phyloP scores from a whole-genome alignment of 2,113 vertebrate genomes.

The Rhodinocichla rosea region DNA sequence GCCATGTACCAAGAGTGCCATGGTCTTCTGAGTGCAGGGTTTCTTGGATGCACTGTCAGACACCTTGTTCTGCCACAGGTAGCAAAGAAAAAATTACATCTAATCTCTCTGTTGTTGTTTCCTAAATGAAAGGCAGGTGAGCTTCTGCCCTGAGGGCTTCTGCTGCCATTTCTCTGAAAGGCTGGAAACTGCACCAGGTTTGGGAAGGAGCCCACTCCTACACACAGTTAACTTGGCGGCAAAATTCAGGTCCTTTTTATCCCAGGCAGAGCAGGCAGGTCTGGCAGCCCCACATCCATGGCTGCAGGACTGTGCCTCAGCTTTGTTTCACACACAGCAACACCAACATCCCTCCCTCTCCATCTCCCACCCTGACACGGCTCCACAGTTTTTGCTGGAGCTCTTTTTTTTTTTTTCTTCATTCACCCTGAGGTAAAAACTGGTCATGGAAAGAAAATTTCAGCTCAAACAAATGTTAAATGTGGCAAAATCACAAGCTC shows the following conservation, averaged over 20 bases:
- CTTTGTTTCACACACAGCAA: background rate
- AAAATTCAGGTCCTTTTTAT: background rate
- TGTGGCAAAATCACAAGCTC: background rate
- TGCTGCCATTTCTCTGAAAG: background rate
- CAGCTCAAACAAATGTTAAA: background rate
- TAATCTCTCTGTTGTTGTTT: background rate
- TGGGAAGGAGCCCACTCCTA: background rate
- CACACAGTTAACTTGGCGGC: background rate
- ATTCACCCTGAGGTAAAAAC: background rate
- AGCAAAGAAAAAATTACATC: background rate
- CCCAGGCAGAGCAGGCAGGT: background rate
- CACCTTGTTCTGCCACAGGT: background rate
- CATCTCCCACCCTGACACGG: background rate
- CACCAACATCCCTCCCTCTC: background rate
- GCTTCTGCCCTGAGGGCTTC: background rate
- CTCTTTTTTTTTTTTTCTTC: background rate
- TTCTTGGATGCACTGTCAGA: background rate
- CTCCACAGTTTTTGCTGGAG: background rate
- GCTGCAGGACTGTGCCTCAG: background rate
- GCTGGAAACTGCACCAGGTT: background rate
- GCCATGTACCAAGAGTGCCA: background rate
- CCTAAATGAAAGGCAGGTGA: background rate
- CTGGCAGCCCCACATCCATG: background rate
- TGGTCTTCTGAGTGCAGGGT: rapidly evolving
- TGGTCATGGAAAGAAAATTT: slow-evolving; percentile 30